Evolutionary conservation across 2,888 invertebrate species (phyloP).

Genomic region (Noctua janthe): DNA sequence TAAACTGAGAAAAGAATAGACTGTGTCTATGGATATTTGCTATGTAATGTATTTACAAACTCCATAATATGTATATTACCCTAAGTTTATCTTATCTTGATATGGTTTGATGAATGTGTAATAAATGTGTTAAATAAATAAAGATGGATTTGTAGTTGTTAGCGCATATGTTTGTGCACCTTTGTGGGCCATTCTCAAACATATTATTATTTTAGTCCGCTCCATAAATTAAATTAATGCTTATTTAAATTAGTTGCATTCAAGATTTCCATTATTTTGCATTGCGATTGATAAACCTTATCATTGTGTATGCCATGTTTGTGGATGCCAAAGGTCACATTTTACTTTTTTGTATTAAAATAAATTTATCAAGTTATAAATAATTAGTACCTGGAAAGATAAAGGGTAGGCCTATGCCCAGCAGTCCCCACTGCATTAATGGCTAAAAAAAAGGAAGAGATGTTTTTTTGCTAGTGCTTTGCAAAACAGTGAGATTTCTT

Average conservation of each 20-base stretch:
- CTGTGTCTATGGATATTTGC: not conserved
- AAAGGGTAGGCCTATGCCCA: no score
- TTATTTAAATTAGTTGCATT: conserved; percentile 1
- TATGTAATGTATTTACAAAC: not conserved
- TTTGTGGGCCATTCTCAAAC: not conserved
- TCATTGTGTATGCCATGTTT: not conserved
- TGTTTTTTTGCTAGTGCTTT: not conserved
- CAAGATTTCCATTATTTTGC: conserved; percentile 1
- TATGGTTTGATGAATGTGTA: conserved; percentile 6
- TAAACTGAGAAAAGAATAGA: not conserved
- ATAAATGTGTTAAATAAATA: conserved; percentile 13
- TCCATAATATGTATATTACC: not conserved
- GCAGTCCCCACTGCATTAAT: not conserved
- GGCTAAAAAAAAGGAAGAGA: not conserved
- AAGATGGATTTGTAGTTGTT: not conserved
- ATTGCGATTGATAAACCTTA: not conserved
- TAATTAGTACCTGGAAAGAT: not conserved
- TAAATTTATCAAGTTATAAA: not conserved
- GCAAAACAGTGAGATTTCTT: not conserved
- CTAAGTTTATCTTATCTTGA: conserved; percentile 27
- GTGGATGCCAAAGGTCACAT: not conserved
- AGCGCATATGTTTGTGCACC: no score
- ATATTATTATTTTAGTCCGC: not conserved
- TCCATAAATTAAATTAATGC: not conserved
- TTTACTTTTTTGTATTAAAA: not conserved